phyloP scores from a whole-genome alignment of 2,113 vertebrate species.

The Eupsittula cactorum region DNA sequence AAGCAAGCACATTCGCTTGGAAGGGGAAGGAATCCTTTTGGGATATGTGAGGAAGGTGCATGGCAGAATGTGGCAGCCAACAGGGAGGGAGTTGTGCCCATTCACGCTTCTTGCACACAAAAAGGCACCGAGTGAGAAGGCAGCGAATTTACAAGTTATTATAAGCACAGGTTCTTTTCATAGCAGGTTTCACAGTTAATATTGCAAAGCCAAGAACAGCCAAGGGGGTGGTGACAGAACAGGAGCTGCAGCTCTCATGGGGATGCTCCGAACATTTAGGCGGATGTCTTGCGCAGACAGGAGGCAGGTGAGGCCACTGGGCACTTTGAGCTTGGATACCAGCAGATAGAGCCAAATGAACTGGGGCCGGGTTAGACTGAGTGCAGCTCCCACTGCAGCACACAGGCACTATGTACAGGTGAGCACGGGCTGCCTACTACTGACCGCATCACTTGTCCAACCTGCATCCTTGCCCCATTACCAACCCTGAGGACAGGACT shows the following conservation, averaged over 20 bases:
- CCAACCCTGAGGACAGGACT: neutral
- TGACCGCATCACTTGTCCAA: rapidly evolving
- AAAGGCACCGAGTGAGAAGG: neutral
- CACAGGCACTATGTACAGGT: rapidly evolving
- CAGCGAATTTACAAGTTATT: neutral
- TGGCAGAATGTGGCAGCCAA: neutral
- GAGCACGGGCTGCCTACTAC: neutral
- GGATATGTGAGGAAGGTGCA: neutral
- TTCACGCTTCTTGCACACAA: too few relatives aligned
- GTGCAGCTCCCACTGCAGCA: neutral
- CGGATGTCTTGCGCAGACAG: too few relatives aligned
- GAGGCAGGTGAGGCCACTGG: neutral
- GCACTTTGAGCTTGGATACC: neutral
- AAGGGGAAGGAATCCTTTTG: neutral
- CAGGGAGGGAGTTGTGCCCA: neutral
- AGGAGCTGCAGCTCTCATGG: neutral
- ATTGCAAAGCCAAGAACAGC: neutral
- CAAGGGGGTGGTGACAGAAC: neutral
- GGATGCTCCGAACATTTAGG: neutral
- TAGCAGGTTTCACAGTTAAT: neutral
- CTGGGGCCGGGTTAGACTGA: neutral
- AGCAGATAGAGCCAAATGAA: neutral
- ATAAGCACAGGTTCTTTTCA: neutral
- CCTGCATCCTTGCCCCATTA: neutral
- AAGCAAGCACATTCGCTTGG: neutral